Base-by-base conservation (phyloP, 2,888 invertebrate genomes). In the Pheosia gnoma region DNA sequence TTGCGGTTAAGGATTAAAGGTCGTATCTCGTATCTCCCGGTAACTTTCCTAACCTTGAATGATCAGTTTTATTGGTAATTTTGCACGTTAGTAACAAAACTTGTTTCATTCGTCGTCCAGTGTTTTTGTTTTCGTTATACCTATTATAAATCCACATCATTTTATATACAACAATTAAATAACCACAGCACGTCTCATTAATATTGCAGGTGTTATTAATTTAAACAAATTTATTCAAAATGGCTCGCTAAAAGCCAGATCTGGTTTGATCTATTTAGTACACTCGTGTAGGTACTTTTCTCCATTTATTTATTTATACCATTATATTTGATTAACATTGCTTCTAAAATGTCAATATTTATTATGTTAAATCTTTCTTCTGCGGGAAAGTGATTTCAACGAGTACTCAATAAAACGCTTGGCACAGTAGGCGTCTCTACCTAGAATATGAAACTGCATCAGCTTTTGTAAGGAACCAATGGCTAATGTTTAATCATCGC, bases 181-280 rank as follows among this genome's bases (percentile, higher is more conserved):
- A 76, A 77, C 77, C 70, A 70, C 70, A 66, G 72, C 71, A 71
- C 63, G 72, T 79, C 68, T 79, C 61, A 80, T 81, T 77, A 78
- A 70, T 78, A 77, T 72, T 85, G 83, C 87, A 88, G 85, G 84
- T 88, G 86, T 84, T 80, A 72, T 74, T 81, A 84, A 88, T 86
- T 84, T 85, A 88, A 84, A 78, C 81, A 82, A 84, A 86, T 82
- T 63, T 71, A 82, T 83, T 83, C 77, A 47, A 66, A 62, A 67
- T 68, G 66, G 64, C 59, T 66, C 60, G 64, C 61, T 73, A 66
- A 68, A 71, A 66, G 59, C 62, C 61, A 59, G 58, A 72, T 70
- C 69, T 67, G 57, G 66, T 72, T 77, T 70, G 71, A 63, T 65
- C 49, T 43, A 60, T 66, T 13, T 41, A 58, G 57, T 60, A 62